phyloP scores from a whole-genome alignment of 1,140 invertebrate genomes.

The Brachionus asplanchnoidis region DNA sequence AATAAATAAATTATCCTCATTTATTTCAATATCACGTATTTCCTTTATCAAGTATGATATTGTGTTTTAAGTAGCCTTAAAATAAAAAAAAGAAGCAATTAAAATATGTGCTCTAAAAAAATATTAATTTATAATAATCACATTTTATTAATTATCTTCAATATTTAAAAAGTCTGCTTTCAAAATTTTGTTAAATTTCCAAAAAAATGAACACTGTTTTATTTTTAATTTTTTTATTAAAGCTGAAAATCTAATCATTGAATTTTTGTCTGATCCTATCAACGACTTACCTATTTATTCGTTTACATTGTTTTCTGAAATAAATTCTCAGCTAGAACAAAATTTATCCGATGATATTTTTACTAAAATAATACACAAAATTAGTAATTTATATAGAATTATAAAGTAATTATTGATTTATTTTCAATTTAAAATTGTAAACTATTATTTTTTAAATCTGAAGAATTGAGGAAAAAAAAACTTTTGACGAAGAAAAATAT shows the following conservation, averaged over 20 bases:
- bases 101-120: no score
- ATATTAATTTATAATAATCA: no score
- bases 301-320: neutral
- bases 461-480: conserved; percentile 34
- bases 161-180: no score
- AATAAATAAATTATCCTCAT: no score
- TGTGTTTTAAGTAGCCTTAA: no score
- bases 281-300: conserved; percentile 38
- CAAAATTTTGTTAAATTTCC: neutral
- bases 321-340: neutral
- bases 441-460: neutral
- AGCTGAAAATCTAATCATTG: conserved; percentile 16
- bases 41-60: no score
- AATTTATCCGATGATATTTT: neutral
- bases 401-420: conserved; percentile 18
- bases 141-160: no score
- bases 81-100: no score
- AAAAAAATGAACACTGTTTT: neutral
- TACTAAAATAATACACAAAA: neutral
- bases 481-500: conserved; percentile 13
- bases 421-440: no score
- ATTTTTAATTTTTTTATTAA: neutral
- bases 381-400: neutral
- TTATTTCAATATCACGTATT: no score
- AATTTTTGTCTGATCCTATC: neutral